phyloP scores from a whole-genome alignment of 2,888 invertebrate genomes.

The Polylopha cassiicola region DNA sequence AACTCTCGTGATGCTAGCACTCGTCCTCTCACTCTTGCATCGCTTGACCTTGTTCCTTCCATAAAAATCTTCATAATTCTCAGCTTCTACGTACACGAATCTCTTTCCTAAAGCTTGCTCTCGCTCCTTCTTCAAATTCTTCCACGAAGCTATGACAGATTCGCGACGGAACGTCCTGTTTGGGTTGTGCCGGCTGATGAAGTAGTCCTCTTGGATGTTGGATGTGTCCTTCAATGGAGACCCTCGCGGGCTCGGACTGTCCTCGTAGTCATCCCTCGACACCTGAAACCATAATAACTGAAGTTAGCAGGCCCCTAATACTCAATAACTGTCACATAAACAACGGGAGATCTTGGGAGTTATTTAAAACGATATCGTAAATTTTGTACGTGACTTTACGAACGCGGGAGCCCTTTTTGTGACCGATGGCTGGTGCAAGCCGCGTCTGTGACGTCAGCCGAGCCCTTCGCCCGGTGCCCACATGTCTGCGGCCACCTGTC shows the following conservation, averaged over 20 bases:
- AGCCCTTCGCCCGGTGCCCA: slow-evolving; percentile 61
- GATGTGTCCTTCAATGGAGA: slow-evolving; percentile 70
- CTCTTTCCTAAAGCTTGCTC: slow-evolving; percentile 68
- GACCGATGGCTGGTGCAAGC: slow-evolving; percentile 37
- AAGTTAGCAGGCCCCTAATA: slow-evolving; percentile 16
- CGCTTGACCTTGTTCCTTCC: slow-evolving; percentile 68
- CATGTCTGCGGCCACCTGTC: slow-evolving; percentile 65
- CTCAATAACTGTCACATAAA: slow-evolving; percentile 27
- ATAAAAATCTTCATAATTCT: slow-evolving; percentile 64
- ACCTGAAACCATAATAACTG: slow-evolving; percentile 54
- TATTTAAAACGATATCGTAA: slow-evolving; percentile 53
- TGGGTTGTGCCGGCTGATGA: slow-evolving; percentile 71
- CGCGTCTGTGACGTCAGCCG: slow-evolving; percentile 45
- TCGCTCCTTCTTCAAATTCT: slow-evolving; percentile 68
- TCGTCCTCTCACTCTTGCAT: slow-evolving; percentile 68
- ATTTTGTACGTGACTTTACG: slow-evolving; percentile 41
- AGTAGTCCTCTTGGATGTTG: slow-evolving; percentile 65
- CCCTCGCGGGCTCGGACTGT: slow-evolving; percentile 62
- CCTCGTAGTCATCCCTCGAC: slow-evolving; percentile 68
- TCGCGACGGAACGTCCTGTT: slow-evolving; percentile 71
- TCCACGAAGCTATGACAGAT: slow-evolving; percentile 73
- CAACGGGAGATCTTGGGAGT: slow-evolving; percentile 41
- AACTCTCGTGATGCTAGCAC: slow-evolving; percentile 44
- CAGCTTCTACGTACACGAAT: slow-evolving; percentile 63
- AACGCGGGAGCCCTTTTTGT: slow-evolving; percentile 44